Percentiles rank a stretch among this genome's conserved stretches.
Evolutionary conservation across 2,797 vertebrate species (phyloP).

Genomic region (Garrulus glandarius): DNA sequence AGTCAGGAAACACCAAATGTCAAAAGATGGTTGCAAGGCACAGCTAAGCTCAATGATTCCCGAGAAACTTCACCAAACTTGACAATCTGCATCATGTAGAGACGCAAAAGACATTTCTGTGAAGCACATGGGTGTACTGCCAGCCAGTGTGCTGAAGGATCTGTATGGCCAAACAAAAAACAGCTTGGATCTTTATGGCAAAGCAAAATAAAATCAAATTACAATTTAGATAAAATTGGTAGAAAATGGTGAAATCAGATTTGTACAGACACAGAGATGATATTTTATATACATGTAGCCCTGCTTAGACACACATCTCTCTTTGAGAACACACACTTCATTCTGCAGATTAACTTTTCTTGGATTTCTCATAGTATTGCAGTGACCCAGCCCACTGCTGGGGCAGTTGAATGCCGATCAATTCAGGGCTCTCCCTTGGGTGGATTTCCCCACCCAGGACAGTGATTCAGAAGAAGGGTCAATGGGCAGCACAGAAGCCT

Average conservation of each 20-base stretch:
- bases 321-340: background rate
- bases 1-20: background rate
- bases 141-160: background rate
- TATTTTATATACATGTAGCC: background rate
- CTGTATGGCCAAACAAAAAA: background rate
- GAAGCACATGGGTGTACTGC: background rate
- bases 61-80: background rate
- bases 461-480: too few species aligned
- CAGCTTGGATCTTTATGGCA: background rate
- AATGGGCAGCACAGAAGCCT: too few species aligned
- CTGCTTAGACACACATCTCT: background rate
- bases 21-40: background rate
- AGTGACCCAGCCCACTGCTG: too few species aligned
- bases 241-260: background rate
- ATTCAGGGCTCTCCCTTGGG: too few species aligned
- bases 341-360: background rate
- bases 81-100: background rate
- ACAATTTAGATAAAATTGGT: background rate
- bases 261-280: background rate
- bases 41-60: background rate
- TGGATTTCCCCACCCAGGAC: too few species aligned
- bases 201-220: background rate
- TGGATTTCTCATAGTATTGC: background rate
- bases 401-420: too few species aligned
- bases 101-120: background rate